Conservation (phyloP, 2,797 vertebrate genomes). For the Catamblyrhynchus diadema region DNA sequence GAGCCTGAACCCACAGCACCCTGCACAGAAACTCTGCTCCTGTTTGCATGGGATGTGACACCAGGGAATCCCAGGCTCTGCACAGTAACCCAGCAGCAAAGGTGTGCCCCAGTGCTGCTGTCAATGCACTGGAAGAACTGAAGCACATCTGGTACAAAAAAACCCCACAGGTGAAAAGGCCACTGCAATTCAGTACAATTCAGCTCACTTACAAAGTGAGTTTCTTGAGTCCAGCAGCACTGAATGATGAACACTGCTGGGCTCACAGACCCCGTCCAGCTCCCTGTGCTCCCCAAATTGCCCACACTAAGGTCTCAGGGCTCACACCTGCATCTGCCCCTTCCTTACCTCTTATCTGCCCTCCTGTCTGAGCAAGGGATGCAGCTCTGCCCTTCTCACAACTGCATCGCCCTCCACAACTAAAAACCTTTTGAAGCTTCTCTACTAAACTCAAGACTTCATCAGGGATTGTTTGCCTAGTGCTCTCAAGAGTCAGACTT, state of each 20-base stretch:
- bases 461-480: not conserved
- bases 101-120: not conserved
- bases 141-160: not conserved
- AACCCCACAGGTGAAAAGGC: rapidly evolving
- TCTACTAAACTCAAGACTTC: not conserved
- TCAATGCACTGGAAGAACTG: not conserved
- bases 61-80: not conserved
- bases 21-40: not conserved
- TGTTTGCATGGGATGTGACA: not conserved
- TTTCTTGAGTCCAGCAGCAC: not conserved
- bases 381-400: not conserved
- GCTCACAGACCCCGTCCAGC: not conserved
- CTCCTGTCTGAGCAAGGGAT: not conserved
- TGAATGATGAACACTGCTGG: not conserved
- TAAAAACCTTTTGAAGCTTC: not conserved
- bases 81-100: not conserved
- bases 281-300: not conserved
- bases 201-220: not conserved
- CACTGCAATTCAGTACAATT: not conserved
- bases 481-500: not conserved
- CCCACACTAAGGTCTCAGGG: not conserved
- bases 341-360: not conserved
- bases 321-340: not conserved
- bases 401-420: not conserved
- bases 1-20: not conserved